Conservation (phyloP, 2,797 vertebrate genomes). For the Enteromius viviparus region DNA sequence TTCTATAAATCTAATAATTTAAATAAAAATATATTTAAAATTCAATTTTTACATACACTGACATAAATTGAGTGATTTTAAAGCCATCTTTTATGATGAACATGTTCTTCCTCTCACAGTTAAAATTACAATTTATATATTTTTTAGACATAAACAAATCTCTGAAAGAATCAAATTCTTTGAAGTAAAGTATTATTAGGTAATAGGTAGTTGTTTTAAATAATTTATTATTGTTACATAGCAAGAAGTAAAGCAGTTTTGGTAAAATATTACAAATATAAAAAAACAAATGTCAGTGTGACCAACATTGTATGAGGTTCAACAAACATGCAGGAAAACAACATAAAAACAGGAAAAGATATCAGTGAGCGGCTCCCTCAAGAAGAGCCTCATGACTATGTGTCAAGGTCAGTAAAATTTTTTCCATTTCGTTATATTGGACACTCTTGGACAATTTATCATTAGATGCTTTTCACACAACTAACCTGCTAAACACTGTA, state of each 20-base stretch:
- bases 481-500: background rate
- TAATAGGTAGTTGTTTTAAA: background rate
- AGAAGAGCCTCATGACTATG: background rate
- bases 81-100: background rate
- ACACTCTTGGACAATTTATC: background rate
- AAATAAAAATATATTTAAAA: background rate
- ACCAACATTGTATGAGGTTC: background rate
- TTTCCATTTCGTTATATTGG: background rate
- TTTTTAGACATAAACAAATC: background rate
- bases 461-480: constrained; percentile 2
- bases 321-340: constrained; percentile 1
- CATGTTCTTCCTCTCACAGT: background rate
- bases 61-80: background rate
- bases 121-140: background rate
- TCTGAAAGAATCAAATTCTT: background rate
- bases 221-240: background rate
- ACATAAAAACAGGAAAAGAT: background rate
- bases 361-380: background rate
- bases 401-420: background rate
- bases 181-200: background rate
- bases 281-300: background rate
- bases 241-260: background rate
- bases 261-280: background rate
- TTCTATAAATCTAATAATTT: constrained; percentile 2
- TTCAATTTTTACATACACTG: background rate